Percentiles rank a stretch among this genome's conserved stretches.
These are phyloP conservation scores for Python bivittatus DNA, from an alignment of 2,113 vertebrate genomes.

Conservation along the genomic window DNA sequence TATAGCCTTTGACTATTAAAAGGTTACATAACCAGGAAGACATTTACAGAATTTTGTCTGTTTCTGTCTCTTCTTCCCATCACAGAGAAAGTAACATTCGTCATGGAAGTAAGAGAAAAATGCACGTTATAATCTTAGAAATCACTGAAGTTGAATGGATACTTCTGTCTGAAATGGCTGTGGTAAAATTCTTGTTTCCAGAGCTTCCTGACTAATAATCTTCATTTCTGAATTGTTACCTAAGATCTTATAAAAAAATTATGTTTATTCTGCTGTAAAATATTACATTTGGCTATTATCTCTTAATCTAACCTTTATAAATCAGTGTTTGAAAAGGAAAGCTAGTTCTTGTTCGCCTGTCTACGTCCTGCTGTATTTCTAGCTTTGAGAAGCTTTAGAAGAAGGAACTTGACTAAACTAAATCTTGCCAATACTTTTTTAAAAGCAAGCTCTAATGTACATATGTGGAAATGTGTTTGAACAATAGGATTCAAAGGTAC, in stretches of 20 bases:
- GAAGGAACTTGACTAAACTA: not conserved
- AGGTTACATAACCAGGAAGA: not conserved
- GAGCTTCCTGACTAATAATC: not conserved
- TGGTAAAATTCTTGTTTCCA: not conserved
- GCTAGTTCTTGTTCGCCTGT: not conserved
- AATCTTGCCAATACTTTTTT: not conserved
- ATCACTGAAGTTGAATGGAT: not conserved
- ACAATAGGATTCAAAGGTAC: not conserved
- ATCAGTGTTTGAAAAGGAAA: not conserved
- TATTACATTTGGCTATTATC: not conserved
- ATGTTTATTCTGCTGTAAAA: not conserved
- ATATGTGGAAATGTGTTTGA: not conserved
- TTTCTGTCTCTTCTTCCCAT: not conserved
- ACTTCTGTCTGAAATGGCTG: not conserved
- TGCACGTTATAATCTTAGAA: not conserved
- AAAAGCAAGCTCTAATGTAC: not conserved
- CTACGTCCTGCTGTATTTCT: not conserved
- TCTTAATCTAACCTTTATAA: not conserved
- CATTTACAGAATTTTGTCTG: not conserved
- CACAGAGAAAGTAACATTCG: not conserved
- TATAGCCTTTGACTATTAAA: not conserved
- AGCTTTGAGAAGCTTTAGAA: not conserved
- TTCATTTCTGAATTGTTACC: not conserved
- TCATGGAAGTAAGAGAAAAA: not conserved
- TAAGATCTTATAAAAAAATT: not conserved